Evolutionary conservation across 2,797 vertebrate species (phyloP).

Genomic region (Fratercula arctica): DNA sequence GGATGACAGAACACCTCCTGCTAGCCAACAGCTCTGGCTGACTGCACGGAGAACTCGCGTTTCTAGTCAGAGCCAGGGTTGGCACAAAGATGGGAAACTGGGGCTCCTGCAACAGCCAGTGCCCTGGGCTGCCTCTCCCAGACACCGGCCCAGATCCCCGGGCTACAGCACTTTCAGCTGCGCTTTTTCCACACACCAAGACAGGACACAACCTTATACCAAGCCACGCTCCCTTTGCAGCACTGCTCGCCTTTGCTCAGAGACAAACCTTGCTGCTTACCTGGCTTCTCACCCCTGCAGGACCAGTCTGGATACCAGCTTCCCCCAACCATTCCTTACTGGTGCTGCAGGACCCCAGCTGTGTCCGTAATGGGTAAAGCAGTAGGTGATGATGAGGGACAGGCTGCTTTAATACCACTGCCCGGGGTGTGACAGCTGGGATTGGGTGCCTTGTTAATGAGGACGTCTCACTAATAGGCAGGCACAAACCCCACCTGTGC

Average conservation of each 20-base stretch:
- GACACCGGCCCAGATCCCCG: neutral
- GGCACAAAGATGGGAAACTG: neutral
- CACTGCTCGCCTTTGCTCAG: neutral
- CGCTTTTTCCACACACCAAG: neutral
- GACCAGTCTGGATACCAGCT: neutral
- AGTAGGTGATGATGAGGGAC: neutral
- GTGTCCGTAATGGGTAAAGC: constrained; percentile 1
- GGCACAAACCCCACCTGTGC: no score
- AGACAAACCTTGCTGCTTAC: neutral
- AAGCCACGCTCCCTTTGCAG: neutral
- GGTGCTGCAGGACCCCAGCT: neutral
- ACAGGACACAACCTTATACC: fast-evolving
- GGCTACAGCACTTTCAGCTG: fast-evolving
- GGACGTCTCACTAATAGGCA: neutral
- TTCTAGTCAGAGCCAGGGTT: fast-evolving
- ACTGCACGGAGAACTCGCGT: fast-evolving
- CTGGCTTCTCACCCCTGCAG: neutral
- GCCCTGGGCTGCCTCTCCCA: neutral
- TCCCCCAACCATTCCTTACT: constrained; percentile 13
- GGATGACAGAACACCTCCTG: neutral
- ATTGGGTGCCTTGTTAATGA: neutral
- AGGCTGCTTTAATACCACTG: neutral
- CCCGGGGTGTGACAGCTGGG: no score
- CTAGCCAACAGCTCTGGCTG: neutral
- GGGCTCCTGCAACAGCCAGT: neutral